A percentile compares a stretch with the other conserved stretches of the same genome.
Conservation (phyloP, 2,797 vertebrate genomes). For the Petrocephalus sullivani region DNA sequence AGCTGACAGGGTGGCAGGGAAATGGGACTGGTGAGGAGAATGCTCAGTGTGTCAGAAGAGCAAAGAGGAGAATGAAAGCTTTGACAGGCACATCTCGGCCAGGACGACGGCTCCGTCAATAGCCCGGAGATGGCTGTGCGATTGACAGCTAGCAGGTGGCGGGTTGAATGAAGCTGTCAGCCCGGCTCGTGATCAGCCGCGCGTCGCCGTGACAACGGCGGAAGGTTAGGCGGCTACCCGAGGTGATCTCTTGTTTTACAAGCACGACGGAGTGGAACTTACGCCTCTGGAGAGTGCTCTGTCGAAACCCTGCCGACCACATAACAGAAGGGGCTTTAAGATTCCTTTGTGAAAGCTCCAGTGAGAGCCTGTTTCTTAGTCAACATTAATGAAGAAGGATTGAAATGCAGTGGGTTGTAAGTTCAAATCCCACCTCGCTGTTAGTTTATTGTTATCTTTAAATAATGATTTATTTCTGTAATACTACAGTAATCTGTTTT, state of each 20-base stretch:
- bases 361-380: background rate
- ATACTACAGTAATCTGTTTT: background rate
- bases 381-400: background rate
- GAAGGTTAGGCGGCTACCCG: constrained; percentile 65
- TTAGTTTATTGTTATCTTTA: background rate
- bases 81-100: constrained; percentile 74
- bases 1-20: background rate
- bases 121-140: constrained; percentile 69
- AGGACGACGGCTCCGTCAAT: constrained; percentile 70
- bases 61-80: constrained; percentile 37
- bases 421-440: background rate
- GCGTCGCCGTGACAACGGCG: constrained; percentile 60
- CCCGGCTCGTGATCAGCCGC: constrained; percentile 63
- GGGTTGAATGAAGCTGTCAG: constrained; percentile 78
- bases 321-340: background rate
- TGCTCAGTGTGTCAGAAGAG: constrained; percentile 18
- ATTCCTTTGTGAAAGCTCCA: background rate
- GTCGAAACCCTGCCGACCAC: constrained; percentile 32
- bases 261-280: constrained; percentile 40
- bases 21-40: background rate
- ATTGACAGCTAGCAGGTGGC: constrained; percentile 83
- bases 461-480: background rate
- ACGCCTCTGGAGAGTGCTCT: constrained; percentile 10
- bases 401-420: background rate
- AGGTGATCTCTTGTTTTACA: constrained; percentile 68